Conservation (phyloP, 2,113 vertebrate species). For the Vireo altiloquus region DNA sequence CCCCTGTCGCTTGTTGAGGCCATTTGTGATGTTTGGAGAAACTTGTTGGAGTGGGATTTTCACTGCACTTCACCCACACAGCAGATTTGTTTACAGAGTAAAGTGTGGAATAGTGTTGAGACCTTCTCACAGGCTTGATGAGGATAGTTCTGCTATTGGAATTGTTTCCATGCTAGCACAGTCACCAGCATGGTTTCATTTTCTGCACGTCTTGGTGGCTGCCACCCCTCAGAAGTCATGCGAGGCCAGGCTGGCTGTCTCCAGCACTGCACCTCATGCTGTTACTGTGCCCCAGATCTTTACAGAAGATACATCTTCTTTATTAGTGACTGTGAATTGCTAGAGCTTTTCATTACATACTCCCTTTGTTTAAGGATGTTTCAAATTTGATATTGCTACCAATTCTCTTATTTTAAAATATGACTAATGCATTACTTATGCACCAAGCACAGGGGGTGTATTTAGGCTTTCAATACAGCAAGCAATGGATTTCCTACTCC, state of each 20-base stretch:
- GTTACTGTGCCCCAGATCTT: neutral
- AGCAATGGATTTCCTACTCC: neutral
- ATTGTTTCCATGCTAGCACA: neutral
- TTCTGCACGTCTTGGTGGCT: neutral
- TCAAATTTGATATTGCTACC: neutral
- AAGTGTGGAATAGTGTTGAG: neutral
- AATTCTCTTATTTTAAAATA: neutral
- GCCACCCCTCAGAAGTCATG: neutral
- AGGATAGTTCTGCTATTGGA: neutral
- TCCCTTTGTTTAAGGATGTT: slow-evolving; percentile 2
- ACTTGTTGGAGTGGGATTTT: neutral
- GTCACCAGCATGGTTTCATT: neutral
- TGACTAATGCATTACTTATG: neutral
- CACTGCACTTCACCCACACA: neutral
- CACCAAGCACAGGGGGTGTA: neutral
- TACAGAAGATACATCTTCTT: neutral
- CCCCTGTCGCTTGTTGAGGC: neutral
- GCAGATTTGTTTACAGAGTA: neutral
- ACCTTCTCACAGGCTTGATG: neutral
- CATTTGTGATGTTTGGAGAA: neutral
- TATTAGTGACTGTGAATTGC: neutral
- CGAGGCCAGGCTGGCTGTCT: neutral
- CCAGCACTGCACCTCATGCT: neutral
- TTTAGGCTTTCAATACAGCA: neutral
- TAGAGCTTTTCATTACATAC: neutral